Evolutionary conservation across 2,888 invertebrate genomes (phyloP), one percentile per base, ranked within the genome.

Genomic region (Taphrorychus bicolor): DNA sequence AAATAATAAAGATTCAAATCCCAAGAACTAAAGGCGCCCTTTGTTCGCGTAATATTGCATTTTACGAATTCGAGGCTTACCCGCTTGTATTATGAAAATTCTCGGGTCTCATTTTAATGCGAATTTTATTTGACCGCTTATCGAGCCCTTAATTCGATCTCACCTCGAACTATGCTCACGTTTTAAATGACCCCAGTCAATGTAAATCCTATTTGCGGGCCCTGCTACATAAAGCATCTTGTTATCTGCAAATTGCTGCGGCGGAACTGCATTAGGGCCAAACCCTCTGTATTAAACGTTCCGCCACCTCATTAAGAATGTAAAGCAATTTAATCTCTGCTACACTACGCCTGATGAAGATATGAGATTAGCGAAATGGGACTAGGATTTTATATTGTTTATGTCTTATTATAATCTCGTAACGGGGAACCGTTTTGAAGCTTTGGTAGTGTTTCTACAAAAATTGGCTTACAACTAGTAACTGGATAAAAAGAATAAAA

Each of bases 231-330:
- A 66, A 66, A 66, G 66, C 66, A 60, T 66, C 66, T 66, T 66
- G 66, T 66, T 66, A 60, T 66, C 66, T 66, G 56, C 54, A 66
- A 66, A 66, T 66, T 60, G 60, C 66, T 66, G 60, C 56, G 49
- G 60, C 56, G 56, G 56, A 60, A 66, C 19, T 66, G 66, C 60
- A 66, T 66, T 60, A 66, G 19, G 51, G 32, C 41, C 42, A 16
- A 48, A 45, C 61, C 54, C 19, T 23, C 53, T 54, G 24, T 54
- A 61, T 61, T 42, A 54, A 54, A 61, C 52, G 21, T 61, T 45
- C 53, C 23, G 24, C 32, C 11, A 18, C 23, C 42, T 23, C 45
- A 61, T 61, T 61, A 53, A 42, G 42, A 57, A 57, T 42, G 41
- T 42, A 57, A 57, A 32, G 24, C 32, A 54, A 54, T 54, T 32